phyloP scores from a whole-genome alignment of 2,113 vertebrate genomes.

The Mustela nigripes region DNA sequence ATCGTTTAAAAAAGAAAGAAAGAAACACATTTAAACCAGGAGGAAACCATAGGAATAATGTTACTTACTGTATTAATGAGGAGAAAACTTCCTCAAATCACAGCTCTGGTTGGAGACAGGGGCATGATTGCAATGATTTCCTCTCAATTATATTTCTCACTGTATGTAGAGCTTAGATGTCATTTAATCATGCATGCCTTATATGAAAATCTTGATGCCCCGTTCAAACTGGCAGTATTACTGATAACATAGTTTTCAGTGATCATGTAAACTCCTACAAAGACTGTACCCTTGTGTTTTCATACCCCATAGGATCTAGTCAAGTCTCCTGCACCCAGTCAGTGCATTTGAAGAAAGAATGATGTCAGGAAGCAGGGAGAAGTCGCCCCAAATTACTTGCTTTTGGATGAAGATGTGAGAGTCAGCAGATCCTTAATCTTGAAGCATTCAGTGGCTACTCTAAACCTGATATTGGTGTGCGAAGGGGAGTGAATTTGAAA shows the following conservation, averaged over 20 bases:
- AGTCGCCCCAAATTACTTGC: neutral
- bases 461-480: neutral
- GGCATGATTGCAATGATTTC: neutral
- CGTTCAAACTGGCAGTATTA: neutral
- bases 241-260: neutral
- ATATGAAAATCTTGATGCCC: neutral
- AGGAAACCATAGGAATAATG: neutral
- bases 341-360: neutral
- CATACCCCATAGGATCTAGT: neutral
- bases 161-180: neutral
- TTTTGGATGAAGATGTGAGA: constrained; percentile 8
- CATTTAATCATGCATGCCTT: neutral
- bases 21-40: neutral
- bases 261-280: neutral
- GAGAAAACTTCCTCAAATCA: neutral
- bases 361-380: neutral
- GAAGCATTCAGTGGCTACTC: neutral
- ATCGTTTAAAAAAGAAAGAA: neutral
- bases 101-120: neutral
- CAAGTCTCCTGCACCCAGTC: neutral
- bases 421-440: constrained; percentile 2
- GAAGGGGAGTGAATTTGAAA: neutral
- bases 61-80: neutral
- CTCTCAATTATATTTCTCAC: neutral
- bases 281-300: neutral